Evolutionary conservation across 2,888 invertebrate species (phyloP), one percentile per base, ranked within the genome.

Genomic region (Desoria tigrina): DNA sequence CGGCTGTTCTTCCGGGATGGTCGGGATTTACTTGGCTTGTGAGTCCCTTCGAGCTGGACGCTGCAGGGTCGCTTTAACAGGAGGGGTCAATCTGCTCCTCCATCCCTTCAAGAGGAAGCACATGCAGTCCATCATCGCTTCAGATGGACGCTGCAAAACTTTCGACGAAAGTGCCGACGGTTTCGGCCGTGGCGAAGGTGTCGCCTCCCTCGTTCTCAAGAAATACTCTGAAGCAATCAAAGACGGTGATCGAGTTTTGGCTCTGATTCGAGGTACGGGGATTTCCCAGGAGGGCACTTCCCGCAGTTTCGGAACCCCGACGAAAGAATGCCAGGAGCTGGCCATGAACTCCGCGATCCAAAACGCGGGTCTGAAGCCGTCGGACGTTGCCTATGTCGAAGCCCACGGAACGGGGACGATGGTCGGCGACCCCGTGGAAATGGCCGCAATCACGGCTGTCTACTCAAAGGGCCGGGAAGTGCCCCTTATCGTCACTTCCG

Each of bases 371-470:
- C 80, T 98, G 58, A 86, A 89, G 76, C 96, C 97, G 6, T 80
- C 83, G 55, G 88, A 90, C 63, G 90, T 99, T 0, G 84, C 82
- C 3, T 98, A 96, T 81, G 90, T 99, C 1, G 98, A 99, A 82
- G 95, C 97, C 56, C 98, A 99, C 81, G 98, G 98, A 61, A 98
- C 98, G 26, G 98, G 98, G 63, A 98, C 97, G 16, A 95, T 95
- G 6, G 63, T 73, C 0, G 73, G 73, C 7, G 73, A 73, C 24
- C 63, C 66, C 0, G 66, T 64, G 3, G 71, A 71, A 50, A 32
- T 69, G 0, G 63, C 63, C 2, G 71, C 68, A 6, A 71, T 71
- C 39, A 51, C 68, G 2, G 50, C 49, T 21, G 49, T 63, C 6
- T 71, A 71, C 42, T 49, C 62, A 6, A 56, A 58, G 18, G 51